Evolutionary conservation across 2,797 vertebrate species (phyloP), one percentile per base, ranked within the genome.

Genomic region (Melanotaenia nigrans): DNA sequence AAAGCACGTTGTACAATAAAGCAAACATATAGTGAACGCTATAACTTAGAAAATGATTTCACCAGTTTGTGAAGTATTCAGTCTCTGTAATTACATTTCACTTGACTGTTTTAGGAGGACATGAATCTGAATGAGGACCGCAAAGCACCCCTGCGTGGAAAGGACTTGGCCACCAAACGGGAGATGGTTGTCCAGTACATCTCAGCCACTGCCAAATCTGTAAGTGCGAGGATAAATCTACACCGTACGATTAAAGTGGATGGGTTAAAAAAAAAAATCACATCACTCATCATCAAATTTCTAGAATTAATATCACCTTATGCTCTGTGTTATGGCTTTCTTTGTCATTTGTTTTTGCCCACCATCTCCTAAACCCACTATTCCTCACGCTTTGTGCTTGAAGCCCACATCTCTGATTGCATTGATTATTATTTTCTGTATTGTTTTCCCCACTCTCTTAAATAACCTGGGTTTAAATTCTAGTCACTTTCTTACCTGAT

Each of bases 101-200:
- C 22, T 7, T 70, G 14, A 0, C 25, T 75, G 14, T 65, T 33
- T 74, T 85, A 99, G 98, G 98, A 99, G 91, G 98, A 99, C 92
- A 99, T 99, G 97, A 99, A 99, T 92, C 93, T 99, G 77, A 99
- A 97, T 8, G 98, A 99, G 88, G 98, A 99, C 18, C 96, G 96
- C 4, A 99, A 99, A 90, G 96, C 97, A 56, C 98, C 98, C 12
- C 88, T 99, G 22, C 94, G 98, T 65, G 95, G 96, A 76, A 99
- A 99, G 81, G 98, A 99, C 88, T 88, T 99, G 75, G 92, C 93
- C 85, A 98, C 96, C 32, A 99, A 99, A 72, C 96, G 96, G 0
- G 98, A 99, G 92, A 99, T 99, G 97, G 98, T 99, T 68, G 96
- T 97, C 89, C 98, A 98, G 73, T 99, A 99, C 91, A 98, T 99